A percentile compares a stretch with the other conserved stretches of the same genome.
Evolutionary conservation across 1,140 invertebrate species (phyloP).

Genomic region (Hypothenemus hampei): DNA sequence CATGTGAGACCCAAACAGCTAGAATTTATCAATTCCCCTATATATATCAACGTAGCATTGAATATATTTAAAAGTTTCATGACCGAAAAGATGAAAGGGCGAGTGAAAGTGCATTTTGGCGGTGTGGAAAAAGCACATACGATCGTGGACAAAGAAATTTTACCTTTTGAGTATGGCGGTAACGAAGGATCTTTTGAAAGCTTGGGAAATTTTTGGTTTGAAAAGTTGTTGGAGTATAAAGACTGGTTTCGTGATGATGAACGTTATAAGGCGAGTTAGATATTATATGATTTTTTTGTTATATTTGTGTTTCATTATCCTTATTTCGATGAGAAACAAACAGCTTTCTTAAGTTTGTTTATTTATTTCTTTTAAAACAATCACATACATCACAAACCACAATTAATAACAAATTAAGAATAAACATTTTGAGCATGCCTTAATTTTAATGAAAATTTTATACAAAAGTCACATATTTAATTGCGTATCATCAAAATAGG

Average conservation of each 20-base stretch:
- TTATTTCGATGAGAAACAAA: too few relatives aligned
- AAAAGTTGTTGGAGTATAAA: slow-evolving; percentile 46
- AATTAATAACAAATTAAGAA: slow-evolving; percentile 30
- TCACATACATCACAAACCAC: slow-evolving; percentile 34
- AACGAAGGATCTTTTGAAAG: slow-evolving; percentile 48
- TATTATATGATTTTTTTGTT: too few relatives aligned
- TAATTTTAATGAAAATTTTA: slow-evolving; percentile 7
- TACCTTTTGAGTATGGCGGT: slow-evolving; percentile 60
- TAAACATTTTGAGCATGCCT: slow-evolving; percentile 28
- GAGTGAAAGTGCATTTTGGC: slow-evolving; percentile 52
- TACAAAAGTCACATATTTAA: too few relatives aligned
- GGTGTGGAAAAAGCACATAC: slow-evolving; percentile 45
- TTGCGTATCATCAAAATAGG: too few relatives aligned
- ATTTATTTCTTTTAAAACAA: slow-evolving; percentile 1
- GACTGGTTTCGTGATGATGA: slow-evolving; percentile 56
- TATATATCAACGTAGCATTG: slow-evolving; percentile 62
- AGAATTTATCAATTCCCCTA: slow-evolving; percentile 66
- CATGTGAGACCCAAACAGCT: slow-evolving; percentile 62
- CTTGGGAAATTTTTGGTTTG: slow-evolving; percentile 55
- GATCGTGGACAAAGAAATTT: slow-evolving; percentile 47
- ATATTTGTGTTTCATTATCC: too few relatives aligned
- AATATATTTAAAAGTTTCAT: slow-evolving; percentile 67
- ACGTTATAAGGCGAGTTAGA: slow-evolving; percentile 52
- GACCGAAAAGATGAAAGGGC: slow-evolving; percentile 58
- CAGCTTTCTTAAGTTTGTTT: too few relatives aligned